Conservation (phyloP, 2,888 invertebrate genomes). For the Harpagoxenus sublaevis region DNA sequence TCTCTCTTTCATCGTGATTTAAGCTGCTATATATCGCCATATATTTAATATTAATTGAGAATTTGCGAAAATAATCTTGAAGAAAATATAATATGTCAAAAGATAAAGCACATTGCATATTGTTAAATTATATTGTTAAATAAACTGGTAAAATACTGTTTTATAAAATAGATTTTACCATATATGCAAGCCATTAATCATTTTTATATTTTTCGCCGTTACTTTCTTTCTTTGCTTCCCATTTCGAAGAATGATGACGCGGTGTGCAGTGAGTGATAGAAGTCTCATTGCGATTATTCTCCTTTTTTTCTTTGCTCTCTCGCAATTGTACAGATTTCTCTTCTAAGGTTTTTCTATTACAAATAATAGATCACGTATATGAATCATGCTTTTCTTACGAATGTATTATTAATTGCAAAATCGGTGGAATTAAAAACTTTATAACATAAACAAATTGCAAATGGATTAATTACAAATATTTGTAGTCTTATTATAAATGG, state of each 20-base stretch:
- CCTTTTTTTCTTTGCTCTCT: constrained; percentile 10
- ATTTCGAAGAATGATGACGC: constrained; percentile 33
- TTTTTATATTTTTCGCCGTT: constrained; percentile 36
- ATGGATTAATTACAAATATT: background rate
- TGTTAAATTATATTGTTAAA: constrained; percentile 5
- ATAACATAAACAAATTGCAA: background rate
- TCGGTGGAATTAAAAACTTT: background rate
- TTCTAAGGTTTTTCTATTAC: background rate
- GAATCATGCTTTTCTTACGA: background rate
- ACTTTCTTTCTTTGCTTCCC: constrained; percentile 17
- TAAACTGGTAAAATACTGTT: constrained; percentile 20
- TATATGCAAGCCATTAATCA: constrained; percentile 27
- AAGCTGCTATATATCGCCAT: background rate
- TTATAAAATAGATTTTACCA: constrained; percentile 19
- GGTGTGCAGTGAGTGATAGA: constrained; percentile 15
- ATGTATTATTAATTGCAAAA: background rate
- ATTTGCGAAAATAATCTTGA: background rate
- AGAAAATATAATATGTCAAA: background rate
- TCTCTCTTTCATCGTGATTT: background rate
- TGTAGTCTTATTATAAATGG: background rate
- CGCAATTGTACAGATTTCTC: constrained; percentile 24
- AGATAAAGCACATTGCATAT: background rate
- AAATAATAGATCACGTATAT: background rate
- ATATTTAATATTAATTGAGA: background rate
- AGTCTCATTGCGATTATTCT: constrained; percentile 33